Conservation (phyloP, 2,113 vertebrate species). For the Athene noctua region DNA sequence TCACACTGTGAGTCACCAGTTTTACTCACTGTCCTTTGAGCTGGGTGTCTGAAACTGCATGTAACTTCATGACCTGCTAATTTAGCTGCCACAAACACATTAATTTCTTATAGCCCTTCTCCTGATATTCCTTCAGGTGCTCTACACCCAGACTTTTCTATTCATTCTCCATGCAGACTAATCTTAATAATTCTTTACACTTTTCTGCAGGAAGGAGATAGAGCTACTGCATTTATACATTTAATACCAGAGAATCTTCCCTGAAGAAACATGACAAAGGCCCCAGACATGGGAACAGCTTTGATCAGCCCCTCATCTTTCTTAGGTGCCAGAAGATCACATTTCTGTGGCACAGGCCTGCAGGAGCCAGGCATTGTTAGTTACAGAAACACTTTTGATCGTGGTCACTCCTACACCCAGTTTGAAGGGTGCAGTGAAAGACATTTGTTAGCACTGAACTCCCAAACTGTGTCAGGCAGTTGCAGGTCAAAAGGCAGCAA, state of each 20-base stretch:
- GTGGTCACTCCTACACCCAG: background rate
- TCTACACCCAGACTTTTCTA: background rate
- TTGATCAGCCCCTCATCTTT: background rate
- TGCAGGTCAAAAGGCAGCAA: background rate
- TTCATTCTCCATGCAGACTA: rapidly evolving
- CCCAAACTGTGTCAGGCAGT: background rate
- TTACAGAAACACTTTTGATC: background rate
- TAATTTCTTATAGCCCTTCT: background rate
- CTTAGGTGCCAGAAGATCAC: background rate
- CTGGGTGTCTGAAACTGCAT: background rate
- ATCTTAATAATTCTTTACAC: background rate
- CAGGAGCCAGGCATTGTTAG: background rate
- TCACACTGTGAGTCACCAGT: background rate
- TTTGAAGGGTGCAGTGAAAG: background rate
- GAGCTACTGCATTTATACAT: background rate
- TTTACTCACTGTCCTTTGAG: background rate
- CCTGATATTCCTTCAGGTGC: background rate
- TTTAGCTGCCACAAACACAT: background rate
- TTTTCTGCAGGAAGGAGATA: background rate
- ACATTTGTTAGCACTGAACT: background rate
- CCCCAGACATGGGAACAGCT: background rate
- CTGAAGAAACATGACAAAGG: background rate
- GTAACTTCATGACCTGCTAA: background rate
- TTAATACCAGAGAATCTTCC: background rate
- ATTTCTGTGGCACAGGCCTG: rapidly evolving